These are phyloP conservation scores for Oxytorus armatus DNA, from an alignment of 2,888 invertebrate genomes.

Conservation along the genomic window DNA sequence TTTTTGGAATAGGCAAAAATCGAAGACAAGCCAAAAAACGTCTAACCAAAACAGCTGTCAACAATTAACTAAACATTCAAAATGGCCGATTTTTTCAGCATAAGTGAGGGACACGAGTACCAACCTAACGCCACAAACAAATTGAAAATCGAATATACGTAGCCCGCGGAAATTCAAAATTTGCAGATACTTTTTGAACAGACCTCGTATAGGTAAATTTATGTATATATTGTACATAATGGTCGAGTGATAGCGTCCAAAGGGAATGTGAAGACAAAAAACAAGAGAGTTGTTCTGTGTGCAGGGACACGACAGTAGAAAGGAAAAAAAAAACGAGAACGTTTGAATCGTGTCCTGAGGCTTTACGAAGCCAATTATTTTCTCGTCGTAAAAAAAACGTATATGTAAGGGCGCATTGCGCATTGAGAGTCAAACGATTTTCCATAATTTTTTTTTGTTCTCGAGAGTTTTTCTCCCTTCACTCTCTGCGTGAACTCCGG, in stretches of 20 bases:
- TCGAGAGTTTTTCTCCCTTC: conserved; percentile 3
- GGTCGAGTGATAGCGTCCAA: conserved; percentile 17
- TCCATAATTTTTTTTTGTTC: conserved; percentile 6
- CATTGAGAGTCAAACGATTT: conserved; percentile 27
- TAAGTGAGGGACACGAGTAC: no score
- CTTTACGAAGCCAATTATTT: conserved; percentile 42
- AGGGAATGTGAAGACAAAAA: not conserved
- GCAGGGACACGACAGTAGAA: not conserved
- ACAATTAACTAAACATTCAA: no score
- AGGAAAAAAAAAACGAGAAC: conserved; percentile 19
- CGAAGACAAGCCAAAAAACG: no score
- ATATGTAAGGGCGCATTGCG: not conserved
- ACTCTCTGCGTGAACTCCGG: conserved; percentile 15
- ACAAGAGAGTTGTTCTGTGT: not conserved
- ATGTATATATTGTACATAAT: not conserved
- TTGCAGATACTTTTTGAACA: no score
- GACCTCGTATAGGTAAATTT: no score
- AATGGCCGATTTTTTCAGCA: no score
- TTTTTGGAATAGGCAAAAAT: no score
- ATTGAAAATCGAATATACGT: no score
- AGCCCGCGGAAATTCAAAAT: no score
- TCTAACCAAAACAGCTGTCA: no score
- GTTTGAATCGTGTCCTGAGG: conserved; percentile 19
- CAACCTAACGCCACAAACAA: no score
- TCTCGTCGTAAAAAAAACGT: conserved; percentile 27